Evolutionary conservation across 2,797 vertebrate genomes (phyloP).

Genomic region (Lophotriccus pileatus): DNA sequence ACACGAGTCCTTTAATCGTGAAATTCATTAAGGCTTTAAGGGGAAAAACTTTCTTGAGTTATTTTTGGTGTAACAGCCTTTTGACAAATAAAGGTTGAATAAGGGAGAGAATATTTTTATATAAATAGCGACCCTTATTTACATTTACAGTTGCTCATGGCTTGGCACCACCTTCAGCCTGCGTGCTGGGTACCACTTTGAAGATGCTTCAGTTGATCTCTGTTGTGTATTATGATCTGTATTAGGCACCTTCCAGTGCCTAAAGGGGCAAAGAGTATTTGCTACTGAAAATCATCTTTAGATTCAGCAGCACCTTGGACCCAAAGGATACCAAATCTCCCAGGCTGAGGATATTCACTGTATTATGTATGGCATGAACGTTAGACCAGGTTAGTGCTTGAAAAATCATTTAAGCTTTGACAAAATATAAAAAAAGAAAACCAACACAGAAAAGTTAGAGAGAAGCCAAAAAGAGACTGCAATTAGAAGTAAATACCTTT

Average conservation of each 20-base stretch:
- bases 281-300: not conserved
- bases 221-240: not conserved
- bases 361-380: not conserved
- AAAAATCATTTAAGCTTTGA: not conserved
- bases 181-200: not conserved
- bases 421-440: not conserved
- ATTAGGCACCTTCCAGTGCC: not conserved
- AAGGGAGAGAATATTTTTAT: not conserved
- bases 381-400: not conserved
- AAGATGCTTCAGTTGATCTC: not conserved
- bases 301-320: not conserved
- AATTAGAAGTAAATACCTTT: not conserved
- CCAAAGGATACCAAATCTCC: not conserved
- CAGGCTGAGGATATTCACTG: rapidly evolving
- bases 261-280: not conserved
- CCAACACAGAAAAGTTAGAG: not conserved
- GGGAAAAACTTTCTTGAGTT: not conserved
- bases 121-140: not conserved
- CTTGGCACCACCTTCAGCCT: not conserved
- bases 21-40: not conserved
- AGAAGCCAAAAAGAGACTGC: not conserved
- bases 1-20: not conserved
- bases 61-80: not conserved
- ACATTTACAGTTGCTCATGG: not conserved
- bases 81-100: not conserved